Base-by-base conservation (phyloP, 2,888 invertebrate genomes). In the Bellardia pandia region DNA sequence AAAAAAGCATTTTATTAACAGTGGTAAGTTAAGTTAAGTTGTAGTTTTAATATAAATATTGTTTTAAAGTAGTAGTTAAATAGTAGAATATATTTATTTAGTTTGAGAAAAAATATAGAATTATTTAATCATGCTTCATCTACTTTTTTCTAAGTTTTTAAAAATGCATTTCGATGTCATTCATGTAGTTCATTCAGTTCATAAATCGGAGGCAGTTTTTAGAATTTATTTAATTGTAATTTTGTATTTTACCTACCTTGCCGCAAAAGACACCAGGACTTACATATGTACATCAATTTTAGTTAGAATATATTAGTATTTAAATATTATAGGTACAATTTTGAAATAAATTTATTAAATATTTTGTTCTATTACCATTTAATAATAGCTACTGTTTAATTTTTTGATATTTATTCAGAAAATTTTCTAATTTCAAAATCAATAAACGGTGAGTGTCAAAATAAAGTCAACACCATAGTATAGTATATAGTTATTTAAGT, bases 121-220 rank as follows among this genome's bases (percentile, higher is more conserved):
- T 40, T 68, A 58, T 16, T 66, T 74, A 45, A 58, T 60, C 87
- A 87, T 87, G 87, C 87, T 81, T 81, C 62, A 81, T 62, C 84
- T 74, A 84, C 84, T 13, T 45, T 66, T 74, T 75, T 45, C 71
- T 64, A 76, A 77, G 23, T 42, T 64, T 84, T 75, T 30, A 9
- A 85, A 74, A 74, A 85, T 79, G 79, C 79, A 79, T 45, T 45
- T 74, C 16, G 51, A 74, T 62, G 16, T 51, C 75, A 79, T 60
- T 75, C 85, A 79, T 71, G 71, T 9, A 16, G 60, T 69, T 60
- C 40, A 51, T 75, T 68, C 30, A 30, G 2, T 2, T 37, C 51
- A 56, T 62, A 23, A 40, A 5, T 30, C 51, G 9, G 3, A 62
- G 60, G 30, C 60, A 62, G n/a, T 62, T 62, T 16, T 37, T 8